Conservation (phyloP, 1,140 invertebrate genomes). For the Cyphomyrmex costatus region DNA sequence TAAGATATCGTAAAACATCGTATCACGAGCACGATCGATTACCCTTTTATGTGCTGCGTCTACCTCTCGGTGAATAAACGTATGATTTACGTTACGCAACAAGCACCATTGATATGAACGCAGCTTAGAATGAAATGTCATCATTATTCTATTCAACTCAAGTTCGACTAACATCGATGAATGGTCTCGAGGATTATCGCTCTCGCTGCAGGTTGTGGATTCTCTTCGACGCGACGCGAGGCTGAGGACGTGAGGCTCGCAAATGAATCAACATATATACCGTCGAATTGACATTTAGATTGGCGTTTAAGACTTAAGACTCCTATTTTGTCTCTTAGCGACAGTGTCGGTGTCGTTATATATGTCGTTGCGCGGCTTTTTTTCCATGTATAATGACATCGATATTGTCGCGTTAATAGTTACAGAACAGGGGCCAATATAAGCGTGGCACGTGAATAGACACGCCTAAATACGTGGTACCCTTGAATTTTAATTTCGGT, state of each 20-base stretch:
- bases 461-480: neutral
- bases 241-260: too few species aligned
- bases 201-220: slow-evolving; percentile 35
- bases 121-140: slow-evolving; percentile 55
- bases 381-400: too few species aligned
- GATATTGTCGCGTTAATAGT: too few species aligned
- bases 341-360: too few species aligned
- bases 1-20: slow-evolving; percentile 25
- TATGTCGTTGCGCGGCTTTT: too few species aligned
- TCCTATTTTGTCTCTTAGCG: too few species aligned
- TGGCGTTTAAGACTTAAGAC: neutral
- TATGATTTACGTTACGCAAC: slow-evolving; percentile 47
- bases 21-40: slow-evolving; percentile 37
- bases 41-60: slow-evolving; percentile 32
- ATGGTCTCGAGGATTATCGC: slow-evolving; percentile 28
- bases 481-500: slow-evolving; percentile 11
- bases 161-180: slow-evolving; percentile 40
- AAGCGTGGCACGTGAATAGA: neutral
- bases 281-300: neutral
- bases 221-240: neutral
- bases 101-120: slow-evolving; percentile 19
- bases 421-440: too few species aligned
- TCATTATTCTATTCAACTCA: slow-evolving; percentile 56
- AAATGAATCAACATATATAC: neutral
- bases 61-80: slow-evolving; percentile 6